Base-by-base conservation (phyloP, 2,797 vertebrate genomes). In the Crocodylus rhombifer region DNA sequence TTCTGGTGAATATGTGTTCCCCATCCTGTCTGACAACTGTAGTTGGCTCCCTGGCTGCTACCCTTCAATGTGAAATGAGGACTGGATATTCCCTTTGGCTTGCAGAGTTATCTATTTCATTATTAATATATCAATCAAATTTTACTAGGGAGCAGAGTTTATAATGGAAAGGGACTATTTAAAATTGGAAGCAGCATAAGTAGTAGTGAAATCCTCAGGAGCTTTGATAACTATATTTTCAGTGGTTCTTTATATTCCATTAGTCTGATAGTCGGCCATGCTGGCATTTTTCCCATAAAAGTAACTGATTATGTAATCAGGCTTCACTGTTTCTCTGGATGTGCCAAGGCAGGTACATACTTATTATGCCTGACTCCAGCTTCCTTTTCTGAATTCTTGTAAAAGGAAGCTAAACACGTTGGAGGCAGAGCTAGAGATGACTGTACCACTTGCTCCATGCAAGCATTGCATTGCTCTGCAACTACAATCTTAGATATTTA, bases 91-190 rank as follows among this genome's bases (percentile, higher is more conserved):
- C 77, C 33, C 77, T 87, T 51, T 82, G 87, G 91, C 81, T 78
- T 76, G n/a, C 0, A 77, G 67, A 69, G 93, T 65, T 71, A 94
- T 69, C 63, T 21, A 65, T 79, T 51, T 89, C 58, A 14, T 73
- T 87, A 89, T 79, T 82, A 78, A 28, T 61, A n/a, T 11, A n/a
- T 2, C 74, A 62, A 61, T 42, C 76, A 77, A 17, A 58, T 62
- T 90, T 92, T 93, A 90, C 42, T 64, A 65, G 77, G 82, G 12
- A 69, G 63, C 77, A 90, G 30, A 62, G 84, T 60, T 91, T 95
- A 73, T 5, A 84, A 20, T 71, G 71, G 85, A 77, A 51, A 69
- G 79, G 13, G 21, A 67, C 87, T 2, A 84, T 51, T 62, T 57
- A 86, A 5, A 7, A 88, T 62, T 92, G 26, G 36, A 89, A 79